Conservation (phyloP, 2,888 invertebrate species). For the Hartigia nigra region DNA sequence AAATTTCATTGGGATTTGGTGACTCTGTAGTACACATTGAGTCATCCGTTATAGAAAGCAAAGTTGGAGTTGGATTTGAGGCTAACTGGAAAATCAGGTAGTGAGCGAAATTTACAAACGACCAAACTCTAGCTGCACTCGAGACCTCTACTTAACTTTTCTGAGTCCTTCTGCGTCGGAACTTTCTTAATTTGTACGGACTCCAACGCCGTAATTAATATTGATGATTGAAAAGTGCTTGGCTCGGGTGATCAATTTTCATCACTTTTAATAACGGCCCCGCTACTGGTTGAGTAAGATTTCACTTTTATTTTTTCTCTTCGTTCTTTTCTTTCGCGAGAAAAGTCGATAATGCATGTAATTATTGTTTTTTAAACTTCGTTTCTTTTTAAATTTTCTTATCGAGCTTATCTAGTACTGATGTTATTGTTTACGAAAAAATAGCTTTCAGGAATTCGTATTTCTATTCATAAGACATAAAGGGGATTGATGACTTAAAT, state of each 20-base stretch:
- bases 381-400: neutral
- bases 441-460: neutral
- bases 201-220: slow-evolving; percentile 52
- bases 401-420: neutral
- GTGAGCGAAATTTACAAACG: neutral
- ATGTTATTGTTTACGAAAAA: neutral
- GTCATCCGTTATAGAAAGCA: neutral
- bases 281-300: slow-evolving; percentile 15
- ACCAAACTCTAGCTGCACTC: neutral
- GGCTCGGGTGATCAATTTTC: slow-evolving; percentile 51
- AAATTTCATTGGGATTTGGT: neutral
- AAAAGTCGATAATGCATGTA: neutral
- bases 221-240: slow-evolving; percentile 53
- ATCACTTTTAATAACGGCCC: slow-evolving; percentile 38
- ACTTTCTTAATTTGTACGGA: slow-evolving; percentile 48
- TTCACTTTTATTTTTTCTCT: neutral
- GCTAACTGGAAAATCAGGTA: neutral
- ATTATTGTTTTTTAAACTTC: slow-evolving; percentile 6
- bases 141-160: neutral
- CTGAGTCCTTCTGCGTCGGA: slow-evolving; percentile 1
- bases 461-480: too few relatives aligned
- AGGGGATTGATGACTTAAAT: too few relatives aligned
- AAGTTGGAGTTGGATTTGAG: neutral
- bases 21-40: neutral
- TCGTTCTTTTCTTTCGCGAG: neutral